Base-by-base conservation (phyloP, 2,797 vertebrate genomes). In the Melanitta fusca region DNA sequence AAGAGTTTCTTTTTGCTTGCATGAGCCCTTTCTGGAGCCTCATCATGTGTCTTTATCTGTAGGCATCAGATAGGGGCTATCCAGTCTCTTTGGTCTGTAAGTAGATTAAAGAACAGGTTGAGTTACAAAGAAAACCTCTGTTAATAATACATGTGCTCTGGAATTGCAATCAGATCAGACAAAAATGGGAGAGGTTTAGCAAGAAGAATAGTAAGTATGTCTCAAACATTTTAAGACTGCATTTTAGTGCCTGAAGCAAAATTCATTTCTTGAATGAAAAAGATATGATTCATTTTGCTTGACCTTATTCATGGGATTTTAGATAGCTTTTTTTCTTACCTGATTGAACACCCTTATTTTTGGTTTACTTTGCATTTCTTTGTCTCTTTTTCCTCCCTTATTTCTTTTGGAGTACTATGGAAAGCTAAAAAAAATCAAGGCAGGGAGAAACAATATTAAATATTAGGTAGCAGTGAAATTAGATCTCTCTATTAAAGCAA, bases 11-110 rank as follows among this genome's bases (percentile, higher is more conserved):
- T 38, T 32, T 6, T 47, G 60, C 30, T n/a, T 10, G 6, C 28
- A 13, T 1, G 28, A 82, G 60, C n/a, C 41, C 27, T 13, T 22
- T 28, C 17, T 13, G 30, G 77, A 75, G 36, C 32, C 53, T 30
- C 43, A 2, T 8, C 1, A 0, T 4, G 18, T 39, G 1, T 8
- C 10, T 1, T 9, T 11, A 20, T 12, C 71, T 15, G 0, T 1
- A 25, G n/a, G 11, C 72, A 47, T 21, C 70, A 34, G 28, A 9
- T 1, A 53, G 61, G 72, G 64, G 66, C 57, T 13, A 3, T 3
- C 20, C 38, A 4, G 24, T 6, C 53, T 34, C 80, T 56, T 20
- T 47, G 30, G 84, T 70, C 75, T 6, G 4, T 4, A 7, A 38
- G 49, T 3, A 14, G 72, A 32, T 38, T 57, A 45, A 39, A 43